Conservation (phyloP, 2,888 invertebrate species). For the Protodeltote pygarga region DNA sequence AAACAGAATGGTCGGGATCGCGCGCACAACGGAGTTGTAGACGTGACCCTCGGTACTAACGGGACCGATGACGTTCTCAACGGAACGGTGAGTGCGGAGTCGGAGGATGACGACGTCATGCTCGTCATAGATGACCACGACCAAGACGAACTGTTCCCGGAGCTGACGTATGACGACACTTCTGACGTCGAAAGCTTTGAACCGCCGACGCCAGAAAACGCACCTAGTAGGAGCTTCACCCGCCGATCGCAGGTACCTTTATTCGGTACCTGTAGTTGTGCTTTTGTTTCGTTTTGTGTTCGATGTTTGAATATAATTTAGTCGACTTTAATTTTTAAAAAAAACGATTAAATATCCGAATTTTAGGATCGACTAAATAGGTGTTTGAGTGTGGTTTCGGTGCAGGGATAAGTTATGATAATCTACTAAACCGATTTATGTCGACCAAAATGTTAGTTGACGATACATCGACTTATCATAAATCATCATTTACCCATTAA, state of each 20-base stretch:
- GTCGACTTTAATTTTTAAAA: slow-evolving; percentile 17
- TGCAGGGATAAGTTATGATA: slow-evolving; percentile 37
- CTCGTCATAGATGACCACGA: slow-evolving; percentile 68
- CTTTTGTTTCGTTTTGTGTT: slow-evolving; percentile 17
- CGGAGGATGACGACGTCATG: slow-evolving; percentile 63
- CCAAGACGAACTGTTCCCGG: slow-evolving; percentile 80
- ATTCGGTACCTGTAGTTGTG: slow-evolving; percentile 49
- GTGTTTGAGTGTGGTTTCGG: slow-evolving; percentile 26
- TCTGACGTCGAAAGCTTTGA: slow-evolving; percentile 73
- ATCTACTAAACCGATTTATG: slow-evolving; percentile 31
- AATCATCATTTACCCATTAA: neutral
- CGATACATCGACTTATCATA: slow-evolving; percentile 4
- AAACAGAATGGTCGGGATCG: slow-evolving; percentile 66
- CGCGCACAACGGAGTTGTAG: slow-evolving; percentile 56
- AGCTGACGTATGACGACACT: slow-evolving; percentile 79
- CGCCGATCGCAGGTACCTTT: slow-evolving; percentile 78
- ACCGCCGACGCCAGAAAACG: slow-evolving; percentile 62
- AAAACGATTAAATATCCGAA: neutral
- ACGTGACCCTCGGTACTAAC: slow-evolving; percentile 49
- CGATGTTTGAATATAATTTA: slow-evolving; percentile 7
- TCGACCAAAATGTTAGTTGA: slow-evolving; percentile 7
- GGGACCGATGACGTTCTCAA: slow-evolving; percentile 52
- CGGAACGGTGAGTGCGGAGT: slow-evolving; percentile 70
- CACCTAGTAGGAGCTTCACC: slow-evolving; percentile 73
- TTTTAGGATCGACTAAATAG: slow-evolving; percentile 34